Evolutionary conservation across 2,797 vertebrate species (phyloP).

Genomic region (Paedocypris micromegethes): DNA sequence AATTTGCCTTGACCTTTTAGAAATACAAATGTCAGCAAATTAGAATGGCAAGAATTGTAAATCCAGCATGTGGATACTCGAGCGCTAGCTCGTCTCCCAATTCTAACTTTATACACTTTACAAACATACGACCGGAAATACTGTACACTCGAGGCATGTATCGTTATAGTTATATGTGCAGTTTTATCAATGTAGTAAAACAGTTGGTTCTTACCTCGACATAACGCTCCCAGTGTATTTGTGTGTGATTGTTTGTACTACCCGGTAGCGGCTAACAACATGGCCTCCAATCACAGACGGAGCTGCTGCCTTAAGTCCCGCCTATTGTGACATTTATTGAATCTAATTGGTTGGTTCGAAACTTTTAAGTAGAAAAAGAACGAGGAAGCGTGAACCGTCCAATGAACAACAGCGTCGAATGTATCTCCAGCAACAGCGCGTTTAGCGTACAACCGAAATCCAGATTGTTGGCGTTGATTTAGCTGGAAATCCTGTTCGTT

Average conservation of each 20-base stretch:
- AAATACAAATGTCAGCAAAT: no score
- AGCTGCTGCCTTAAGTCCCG: constrained; percentile 3
- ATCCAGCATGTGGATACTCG: no score
- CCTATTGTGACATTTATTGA: not conserved
- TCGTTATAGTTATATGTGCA: no score
- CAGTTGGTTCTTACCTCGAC: no score
- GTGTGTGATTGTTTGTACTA: constrained; percentile 10
- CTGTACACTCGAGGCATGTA: no score
- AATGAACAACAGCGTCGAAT: not conserved
- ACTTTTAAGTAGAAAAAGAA: not conserved
- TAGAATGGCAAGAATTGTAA: no score
- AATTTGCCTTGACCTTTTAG: not conserved
- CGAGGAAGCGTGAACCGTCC: constrained; percentile 7
- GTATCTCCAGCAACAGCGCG: constrained; percentile 19
- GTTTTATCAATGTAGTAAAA: no score
- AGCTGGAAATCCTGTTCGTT: no score
- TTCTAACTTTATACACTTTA: no score
- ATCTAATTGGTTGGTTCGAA: constrained; percentile 27
- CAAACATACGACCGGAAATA: no score
- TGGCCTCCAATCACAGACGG: constrained; percentile 21
- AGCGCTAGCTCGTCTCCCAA: no score
- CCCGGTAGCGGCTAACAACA: constrained; percentile 25
- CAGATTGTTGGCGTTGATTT: no score
- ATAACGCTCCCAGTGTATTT: not conserved
- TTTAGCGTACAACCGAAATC: not conserved